Conservation (phyloP, 2,888 invertebrate genomes). For the Drosophila longiperda region DNA sequence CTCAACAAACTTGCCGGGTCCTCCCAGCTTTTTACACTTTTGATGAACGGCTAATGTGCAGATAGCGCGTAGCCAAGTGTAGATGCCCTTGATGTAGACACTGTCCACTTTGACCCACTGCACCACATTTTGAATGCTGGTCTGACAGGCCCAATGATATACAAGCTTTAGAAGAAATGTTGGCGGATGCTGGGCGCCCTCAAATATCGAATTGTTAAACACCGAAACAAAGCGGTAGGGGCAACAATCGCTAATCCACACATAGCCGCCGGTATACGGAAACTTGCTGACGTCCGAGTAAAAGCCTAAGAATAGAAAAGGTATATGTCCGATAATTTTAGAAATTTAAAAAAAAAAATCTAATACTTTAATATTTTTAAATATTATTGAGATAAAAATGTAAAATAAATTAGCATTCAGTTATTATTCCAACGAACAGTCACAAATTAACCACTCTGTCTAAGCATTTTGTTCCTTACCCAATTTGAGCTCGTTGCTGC, state of each 20-base stretch:
- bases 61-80: conserved; percentile 90
- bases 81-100: conserved; percentile 88
- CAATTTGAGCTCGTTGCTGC: conserved; percentile 89
- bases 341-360: background rate
- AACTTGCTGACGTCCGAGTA: conserved; percentile 94
- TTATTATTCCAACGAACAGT: background rate
- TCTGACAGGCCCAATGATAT: conserved; percentile 97
- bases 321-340: background rate
- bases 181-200: conserved; percentile 93
- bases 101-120: conserved; percentile 94
- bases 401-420: background rate
- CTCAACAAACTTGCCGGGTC: conserved; percentile 89
- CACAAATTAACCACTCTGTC: background rate
- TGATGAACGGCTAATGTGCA: conserved; percentile 93
- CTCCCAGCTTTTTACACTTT: conserved; percentile 90
- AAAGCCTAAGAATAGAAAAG: conserved; percentile 87
- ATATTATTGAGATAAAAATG: background rate
- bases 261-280: conserved; percentile 95
- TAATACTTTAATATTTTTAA: background rate
- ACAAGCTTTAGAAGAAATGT: conserved; percentile 92
- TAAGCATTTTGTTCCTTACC: conserved; percentile 84
- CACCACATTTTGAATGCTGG: conserved; percentile 94
- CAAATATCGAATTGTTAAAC: conserved; percentile 94
- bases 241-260: conserved; percentile 96
- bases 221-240: conserved; percentile 94